Base-by-base conservation (phyloP, 2,888 invertebrate species). In the Cacoxenus indagator region DNA sequence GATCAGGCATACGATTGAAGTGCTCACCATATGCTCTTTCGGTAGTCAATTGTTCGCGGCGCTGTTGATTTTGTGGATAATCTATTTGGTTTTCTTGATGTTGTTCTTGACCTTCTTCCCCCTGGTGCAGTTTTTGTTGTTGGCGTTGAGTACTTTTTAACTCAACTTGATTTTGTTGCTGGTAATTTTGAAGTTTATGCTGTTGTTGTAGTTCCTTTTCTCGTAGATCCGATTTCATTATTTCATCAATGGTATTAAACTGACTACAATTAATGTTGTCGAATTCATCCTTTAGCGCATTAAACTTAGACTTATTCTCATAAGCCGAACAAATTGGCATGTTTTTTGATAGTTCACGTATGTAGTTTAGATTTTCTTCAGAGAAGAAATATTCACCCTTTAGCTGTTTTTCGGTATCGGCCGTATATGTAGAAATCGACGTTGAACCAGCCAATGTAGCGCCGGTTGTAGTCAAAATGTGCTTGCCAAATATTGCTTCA, bases 261-360 rank as follows among this genome's bases (percentile, higher is more conserved):
- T 64, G 59, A 4, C 71, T 62, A 24, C 54, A 69, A 5, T 48
- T 14, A 24, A 62, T 11, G 24, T 26, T 6, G 11, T 61, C 11
- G 22, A 80, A 62, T 6, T 75, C 69, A 68, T 81, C 74, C 51
- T 78, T 76, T 29, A 83, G 74, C 26, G 77, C 76, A 61, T 86
- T 83, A 62, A 87, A 88, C 69, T 87, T 88, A 0, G 88, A 88
- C 68, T 88, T 87, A 70, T 87, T 88, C 73, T 88, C 88, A 67
- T 87, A 88, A 0, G 83, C 87, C 9, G 88, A 88, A 68, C 88
- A 88, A 67, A 88, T 88, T 1, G 88, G 88, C 67, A 88, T 82
- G 70, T 88, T 88, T 73, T 87, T 86, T 0, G 88, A 88, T 14
- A 88, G 78, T 73, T 88, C 88, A 9, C 84, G 82, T 62, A 88